Evolutionary conservation across 2,113 vertebrate genomes (phyloP).

Genomic region (Nannobrachium achirus): DNA sequence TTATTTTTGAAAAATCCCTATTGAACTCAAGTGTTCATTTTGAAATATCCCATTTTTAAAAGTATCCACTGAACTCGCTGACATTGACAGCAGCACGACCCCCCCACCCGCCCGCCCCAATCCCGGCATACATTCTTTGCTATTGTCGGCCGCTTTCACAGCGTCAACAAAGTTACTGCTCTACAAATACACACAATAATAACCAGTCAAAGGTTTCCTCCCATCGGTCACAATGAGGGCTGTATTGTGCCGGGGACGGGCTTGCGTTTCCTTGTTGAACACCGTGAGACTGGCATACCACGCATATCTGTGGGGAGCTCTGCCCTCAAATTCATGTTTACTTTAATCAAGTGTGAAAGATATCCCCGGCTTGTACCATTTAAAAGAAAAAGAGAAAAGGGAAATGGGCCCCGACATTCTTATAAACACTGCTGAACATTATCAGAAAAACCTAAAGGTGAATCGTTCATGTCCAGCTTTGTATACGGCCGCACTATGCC

Average conservation of each 20-base stretch:
- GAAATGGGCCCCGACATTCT: neutral
- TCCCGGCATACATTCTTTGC: too few relatives aligned
- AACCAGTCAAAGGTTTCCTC: neutral
- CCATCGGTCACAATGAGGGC: neutral
- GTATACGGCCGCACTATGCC: neutral
- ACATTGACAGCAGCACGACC: too few relatives aligned
- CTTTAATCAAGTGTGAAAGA: conserved; percentile 4
- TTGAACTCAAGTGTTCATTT: too few relatives aligned
- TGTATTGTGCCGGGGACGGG: neutral
- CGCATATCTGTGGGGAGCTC: conserved; percentile 27
- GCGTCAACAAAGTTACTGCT: too few relatives aligned
- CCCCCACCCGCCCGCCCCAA: too few relatives aligned
- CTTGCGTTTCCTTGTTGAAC: neutral
- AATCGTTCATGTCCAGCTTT: conserved; percentile 14
- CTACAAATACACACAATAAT: too few relatives aligned
- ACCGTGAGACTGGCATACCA: conserved; percentile 1
- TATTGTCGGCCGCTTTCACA: too few relatives aligned
- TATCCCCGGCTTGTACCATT: conserved; percentile 25
- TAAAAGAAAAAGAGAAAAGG: conserved; percentile 12
- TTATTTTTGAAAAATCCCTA: too few relatives aligned
- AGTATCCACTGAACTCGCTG: too few relatives aligned
- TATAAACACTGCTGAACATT: conserved; percentile 2
- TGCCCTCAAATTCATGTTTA: conserved; percentile 31
- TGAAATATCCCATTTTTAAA: too few relatives aligned
- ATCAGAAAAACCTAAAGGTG: conserved; percentile 6